Evolutionary conservation across 2,113 vertebrate genomes (phyloP), one percentile per base, ranked within the genome.

Genomic region (Callopanchax toddi): DNA sequence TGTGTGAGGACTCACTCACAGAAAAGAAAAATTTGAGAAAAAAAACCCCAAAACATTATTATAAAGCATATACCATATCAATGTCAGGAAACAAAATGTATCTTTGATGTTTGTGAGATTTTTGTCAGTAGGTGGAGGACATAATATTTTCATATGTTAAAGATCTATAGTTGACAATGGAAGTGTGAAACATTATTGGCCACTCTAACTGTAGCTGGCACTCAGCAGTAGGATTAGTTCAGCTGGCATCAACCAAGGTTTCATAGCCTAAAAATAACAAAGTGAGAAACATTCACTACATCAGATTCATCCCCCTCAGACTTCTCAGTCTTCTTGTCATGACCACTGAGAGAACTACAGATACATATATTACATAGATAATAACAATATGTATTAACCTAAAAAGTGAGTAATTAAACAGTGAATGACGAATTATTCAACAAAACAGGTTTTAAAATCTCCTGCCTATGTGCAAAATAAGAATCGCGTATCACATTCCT

Each of bases 251-350:
- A 60, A n/a, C 36, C 65, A 49, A 70, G 23, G 49, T 71, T 25
- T 75, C 40, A 23, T 63, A 50, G 37, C 46, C 56, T 56, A 48
- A 73, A 83, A 70, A 78, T 76, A 79, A 74, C 29, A 43, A 67
- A 52, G 58, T 49, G 34, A 29, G 15, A 78, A 49, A 42, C 12
- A 52, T 58, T 54, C 50, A 46, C 54, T 68, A 6, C 62, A 42
- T 39, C 49, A 22, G 17, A 37, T 63, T 44, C 42, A 65, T 10
- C 59, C n/a, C n/a, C n/a, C n/a, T n/a, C n/a, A n/a, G n/a, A n/a
- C n/a, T n/a, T n/a, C n/a, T n/a, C n/a, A n/a, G n/a, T 65, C 18
- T 32, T 34, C 54, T 40, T 67, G 42, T 65, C 59, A 6, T 34
- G 57, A 71, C 26, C 21, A 46, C 11, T 2, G 18, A 58, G 15